phyloP scores from a whole-genome alignment of 2,113 vertebrate genomes.

The Mus musculus region GRCm39 chr2:74995501-74996000 shows the following conservation, averaged over 20 bases:
- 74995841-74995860: slow-evolving; percentile 40
- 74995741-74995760: slow-evolving; percentile 5
- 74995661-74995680: background rate
- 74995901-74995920: slow-evolving; percentile 28
- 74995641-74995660: background rate
- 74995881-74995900: slow-evolving; percentile 11
- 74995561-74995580: background rate
- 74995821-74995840: slow-evolving; percentile 29
- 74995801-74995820: slow-evolving; percentile 27
- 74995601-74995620: background rate
- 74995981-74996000: slow-evolving; percentile 57
- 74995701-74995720: background rate
- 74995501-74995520: too few relatives aligned
- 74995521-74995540: background rate
- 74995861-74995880: background rate
- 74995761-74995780: slow-evolving; percentile 27
- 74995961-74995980: slow-evolving; percentile 24
- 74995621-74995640: background rate
- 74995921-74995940: slow-evolving; percentile 61
- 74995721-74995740: background rate
- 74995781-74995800: background rate
- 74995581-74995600: background rate
- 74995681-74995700: background rate
- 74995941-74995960: slow-evolving; percentile 55
- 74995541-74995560: background rate